Evolutionary conservation across 23 tunicate species (phyloP).

Genomic region (Trididemnum miniatum): DNA sequence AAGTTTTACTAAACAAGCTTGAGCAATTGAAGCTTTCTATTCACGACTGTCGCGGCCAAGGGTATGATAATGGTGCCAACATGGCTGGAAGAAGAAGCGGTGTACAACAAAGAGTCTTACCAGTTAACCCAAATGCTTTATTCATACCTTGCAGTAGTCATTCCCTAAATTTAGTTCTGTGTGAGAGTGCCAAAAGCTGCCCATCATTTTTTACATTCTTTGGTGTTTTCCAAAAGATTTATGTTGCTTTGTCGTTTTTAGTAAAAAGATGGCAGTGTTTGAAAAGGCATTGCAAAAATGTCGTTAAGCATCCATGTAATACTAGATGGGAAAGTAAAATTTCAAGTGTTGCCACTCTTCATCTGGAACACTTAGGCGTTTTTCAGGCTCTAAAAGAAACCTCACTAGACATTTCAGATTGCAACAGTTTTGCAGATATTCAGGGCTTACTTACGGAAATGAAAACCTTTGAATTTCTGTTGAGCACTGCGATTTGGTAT

Average conservation of each 20-base stretch:
- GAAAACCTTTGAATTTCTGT: background rate
- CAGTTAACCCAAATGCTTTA: background rate
- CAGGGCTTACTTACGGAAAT: background rate
- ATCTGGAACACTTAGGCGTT: background rate
- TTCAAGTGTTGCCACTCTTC: background rate
- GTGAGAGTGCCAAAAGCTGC: background rate
- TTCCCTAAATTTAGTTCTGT: background rate
- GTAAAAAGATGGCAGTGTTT: constrained; percentile 2
- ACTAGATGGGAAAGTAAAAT: constrained; percentile 12
- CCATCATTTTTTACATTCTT: background rate
- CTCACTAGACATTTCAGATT: background rate
- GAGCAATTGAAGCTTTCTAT: background rate
- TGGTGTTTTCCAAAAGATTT: background rate
- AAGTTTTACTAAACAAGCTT: constrained; percentile 1
- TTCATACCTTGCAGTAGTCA: background rate
- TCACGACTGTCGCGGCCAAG: background rate
- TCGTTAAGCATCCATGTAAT: background rate
- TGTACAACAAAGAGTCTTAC: background rate
- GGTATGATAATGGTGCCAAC: constrained; percentile 7
- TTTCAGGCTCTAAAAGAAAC: background rate
- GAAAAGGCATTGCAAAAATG: background rate
- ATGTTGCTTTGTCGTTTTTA: background rate
- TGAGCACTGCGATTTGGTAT: constrained; percentile 10
- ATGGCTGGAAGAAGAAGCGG: constrained; percentile 17
- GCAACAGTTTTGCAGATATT: background rate